Conservation (phyloP, 2,888 invertebrate genomes). For the Drosophila anceps region DNA sequence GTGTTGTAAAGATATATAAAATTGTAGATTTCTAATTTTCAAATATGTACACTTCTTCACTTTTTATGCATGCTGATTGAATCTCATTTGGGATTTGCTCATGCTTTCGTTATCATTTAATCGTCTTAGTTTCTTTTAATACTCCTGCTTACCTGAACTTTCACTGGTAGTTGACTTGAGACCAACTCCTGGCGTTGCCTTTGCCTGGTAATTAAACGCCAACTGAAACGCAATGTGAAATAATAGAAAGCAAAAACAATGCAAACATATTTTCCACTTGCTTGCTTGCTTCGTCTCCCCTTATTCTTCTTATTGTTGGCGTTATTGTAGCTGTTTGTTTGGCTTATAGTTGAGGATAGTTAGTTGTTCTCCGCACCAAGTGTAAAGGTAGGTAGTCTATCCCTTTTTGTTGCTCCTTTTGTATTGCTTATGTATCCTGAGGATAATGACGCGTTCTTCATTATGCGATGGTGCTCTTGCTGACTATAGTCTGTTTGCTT, state of each 20-base stretch:
- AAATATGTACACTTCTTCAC: neutral
- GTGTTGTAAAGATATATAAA: too few species aligned
- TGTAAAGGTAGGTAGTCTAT: constrained; percentile 23
- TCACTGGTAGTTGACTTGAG: constrained; percentile 25
- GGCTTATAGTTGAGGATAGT: constrained; percentile 67
- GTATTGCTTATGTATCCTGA: constrained; percentile 76
- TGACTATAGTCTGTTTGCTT: constrained; percentile 28
- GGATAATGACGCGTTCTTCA: constrained; percentile 82
- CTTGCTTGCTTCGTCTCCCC: constrained; percentile 44
- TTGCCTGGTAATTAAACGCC: constrained; percentile 69
- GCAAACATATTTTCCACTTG: constrained; percentile 69
- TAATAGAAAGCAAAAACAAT: constrained; percentile 51
- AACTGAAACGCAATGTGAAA: constrained; percentile 19
- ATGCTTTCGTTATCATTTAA: neutral
- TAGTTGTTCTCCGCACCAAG: constrained; percentile 23
- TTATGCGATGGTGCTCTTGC: constrained; percentile 66
- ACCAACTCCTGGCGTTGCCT: constrained; percentile 57
- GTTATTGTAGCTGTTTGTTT: constrained; percentile 57
- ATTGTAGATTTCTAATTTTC: too few species aligned
- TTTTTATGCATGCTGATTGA: neutral
- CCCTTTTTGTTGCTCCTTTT: constrained; percentile 39
- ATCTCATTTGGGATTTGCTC: neutral
- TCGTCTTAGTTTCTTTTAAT: neutral
- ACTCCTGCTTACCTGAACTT: constrained; percentile 34
- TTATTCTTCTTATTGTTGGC: constrained; percentile 40